Base-by-base conservation (phyloP, 2,113 vertebrate species). In the Cygnus atratus region DNA sequence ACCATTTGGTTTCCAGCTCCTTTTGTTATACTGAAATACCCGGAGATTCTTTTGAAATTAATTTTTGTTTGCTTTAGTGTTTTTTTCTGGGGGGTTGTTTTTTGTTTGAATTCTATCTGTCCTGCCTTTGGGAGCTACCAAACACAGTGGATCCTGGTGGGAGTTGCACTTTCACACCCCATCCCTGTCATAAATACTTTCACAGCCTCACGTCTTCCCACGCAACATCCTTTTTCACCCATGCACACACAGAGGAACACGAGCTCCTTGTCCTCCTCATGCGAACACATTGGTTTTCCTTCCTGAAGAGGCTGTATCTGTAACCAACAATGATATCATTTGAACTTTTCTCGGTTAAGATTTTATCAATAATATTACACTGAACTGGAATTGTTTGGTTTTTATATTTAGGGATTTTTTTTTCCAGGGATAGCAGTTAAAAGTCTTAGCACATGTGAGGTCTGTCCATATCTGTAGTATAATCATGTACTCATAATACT, bases 401-500 rank as follows among this genome's bases (percentile, higher is more conserved):
- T 91, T 78, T 24, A 4, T 87, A 65, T 61, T 93, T 76, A 70
- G 61, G 62, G 25, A 37, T 43, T 59, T 61, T 66, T 79, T 70
- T 91, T 85, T 3, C 48, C 83, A 66, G 77, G 71, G 65, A 75
- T 82, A 84, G 35, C 67, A 89, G 81, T 83, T 89, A 73, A 58
- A 81, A 95, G n/a, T 82, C 67, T 48, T 88, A 33, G 61, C 74
- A 61, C 92, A 37, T 85, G 59, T 81, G 80, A 89, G 94, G 93
- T 93, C 92, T 82, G 87, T 57, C 95, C 81, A 11, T 87, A 93
- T 96, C 95, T 96, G 92, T 93, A 95, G 93, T 92, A 85, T 93
- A 95, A 95, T 95, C 94, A 73, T 96, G 95, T 93, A 90, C 88
- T 96, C 50, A 84, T 93, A 87, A 96, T 52, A 52, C 48, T 50